Evolutionary conservation across 92 coral and sea anemone species (phyloP), one percentile per base, ranked within the genome.

Genomic region (Desmophyllum pertusum): DNA sequence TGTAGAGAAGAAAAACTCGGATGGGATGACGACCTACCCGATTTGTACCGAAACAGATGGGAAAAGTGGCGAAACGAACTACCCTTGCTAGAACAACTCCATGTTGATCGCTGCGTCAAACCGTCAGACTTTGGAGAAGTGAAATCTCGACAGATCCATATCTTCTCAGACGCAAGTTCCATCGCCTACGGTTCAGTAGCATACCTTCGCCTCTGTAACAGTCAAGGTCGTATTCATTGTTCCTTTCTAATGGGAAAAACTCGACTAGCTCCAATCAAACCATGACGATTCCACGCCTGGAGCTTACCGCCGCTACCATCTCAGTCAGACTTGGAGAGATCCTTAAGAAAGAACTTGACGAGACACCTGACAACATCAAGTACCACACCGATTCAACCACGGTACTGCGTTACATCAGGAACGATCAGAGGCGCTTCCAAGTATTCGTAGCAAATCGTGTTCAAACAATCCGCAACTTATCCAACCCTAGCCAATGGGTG

Each of bases 21-120:
- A 46, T 91, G 92, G 90, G 95, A 76, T 79, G 84, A 89, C 62
- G 81, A 75, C 27, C 70, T 91, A 35, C 90, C 88, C 27, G 83
- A 72, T 8, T 76, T 75, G 43, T 83, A 84, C 59, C 62, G 52
- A 40, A 38, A 52, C 17, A 45, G 85, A 17, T 91, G 95, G 95
- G 89, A 37, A 13, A 76, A 71, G 75, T 91, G 88, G 90, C 71
- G 57, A 76, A 67, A 55, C 30, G 86, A 87, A 38, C 66, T 90
- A 0, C 91, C 91, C 35, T 27, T 82, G 35, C 41, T 91, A n/a
- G 89, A 83, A 41, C 76, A 65, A 61, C 38, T 90, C 35, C 63
- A 66, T 25, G 75, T 90, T 36, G 78, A 71, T 55, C 85, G 94
- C 25, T 84, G 91, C 71, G 41, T 84, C 41, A 91, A 42, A 51